These are phyloP conservation scores for Mnemiopsis leidyi DNA, from an alignment of 37 sponge, comb jelly and placozoan species.

Conservation along the genomic window DNA sequence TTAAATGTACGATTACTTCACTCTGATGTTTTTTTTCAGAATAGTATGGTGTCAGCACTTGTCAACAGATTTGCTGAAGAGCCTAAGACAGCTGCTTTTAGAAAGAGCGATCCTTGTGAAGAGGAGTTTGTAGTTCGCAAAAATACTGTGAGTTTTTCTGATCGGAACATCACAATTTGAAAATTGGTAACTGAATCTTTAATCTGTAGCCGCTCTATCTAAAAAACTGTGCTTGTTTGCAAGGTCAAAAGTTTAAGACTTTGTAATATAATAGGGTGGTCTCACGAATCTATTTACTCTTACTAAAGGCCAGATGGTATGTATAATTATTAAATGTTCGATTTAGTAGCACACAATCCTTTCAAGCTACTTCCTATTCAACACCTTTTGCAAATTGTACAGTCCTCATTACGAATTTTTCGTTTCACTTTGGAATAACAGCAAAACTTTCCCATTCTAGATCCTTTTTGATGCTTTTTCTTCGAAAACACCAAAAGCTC, in stretches of 20 bases:
- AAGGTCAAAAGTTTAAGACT: too few species aligned
- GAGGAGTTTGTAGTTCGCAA: background rate
- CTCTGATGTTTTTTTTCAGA: too few species aligned
- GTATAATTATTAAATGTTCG: background rate
- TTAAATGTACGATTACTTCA: too few species aligned
- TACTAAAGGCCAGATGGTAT: background rate
- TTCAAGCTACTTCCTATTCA: background rate
- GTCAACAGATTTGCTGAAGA: background rate
- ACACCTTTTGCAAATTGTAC: background rate
- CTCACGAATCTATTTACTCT: background rate
- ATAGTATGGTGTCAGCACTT: background rate
- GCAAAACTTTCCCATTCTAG: too few species aligned
- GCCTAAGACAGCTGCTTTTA: background rate
- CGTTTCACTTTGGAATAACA: too few species aligned
- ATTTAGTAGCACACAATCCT: background rate
- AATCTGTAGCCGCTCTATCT: too few species aligned
- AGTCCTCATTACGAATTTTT: too few species aligned
- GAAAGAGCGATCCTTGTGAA: background rate
- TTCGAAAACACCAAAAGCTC: too few species aligned
- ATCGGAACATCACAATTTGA: background rate
- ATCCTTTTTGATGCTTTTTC: too few species aligned
- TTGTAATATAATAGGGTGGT: background rate
- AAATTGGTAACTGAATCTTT: background rate
- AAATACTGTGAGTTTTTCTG: conserved; percentile 5
- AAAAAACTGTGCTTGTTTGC: too few species aligned